Evolutionary conservation across 2,888 invertebrate species (phyloP).

Genomic region (Sphinx pinastri): DNA sequence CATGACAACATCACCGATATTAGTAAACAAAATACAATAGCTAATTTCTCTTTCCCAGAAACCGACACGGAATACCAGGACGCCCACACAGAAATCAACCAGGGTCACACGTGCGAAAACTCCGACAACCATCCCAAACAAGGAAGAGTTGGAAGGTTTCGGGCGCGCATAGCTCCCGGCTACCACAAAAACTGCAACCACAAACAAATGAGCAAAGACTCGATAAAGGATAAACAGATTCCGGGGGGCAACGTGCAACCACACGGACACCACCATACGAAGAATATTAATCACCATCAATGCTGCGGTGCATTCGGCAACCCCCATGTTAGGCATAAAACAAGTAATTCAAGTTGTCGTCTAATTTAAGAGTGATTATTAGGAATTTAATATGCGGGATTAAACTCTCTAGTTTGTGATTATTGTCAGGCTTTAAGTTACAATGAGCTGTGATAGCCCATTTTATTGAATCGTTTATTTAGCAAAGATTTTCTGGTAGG

Average conservation of each 20-base stretch:
- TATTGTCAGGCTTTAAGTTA: slow-evolving; percentile 30
- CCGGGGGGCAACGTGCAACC: slow-evolving; percentile 59
- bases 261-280: slow-evolving; percentile 74
- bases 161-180: slow-evolving; percentile 71
- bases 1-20: background rate
- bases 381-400: background rate
- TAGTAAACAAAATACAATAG: background rate
- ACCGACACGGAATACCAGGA: slow-evolving; percentile 75
- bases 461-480: slow-evolving; percentile 5
- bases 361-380: slow-evolving; percentile 57
- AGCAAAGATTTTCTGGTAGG: too few species aligned
- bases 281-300: slow-evolving; percentile 77
- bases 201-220: slow-evolving; percentile 59
- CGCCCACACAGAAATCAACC: slow-evolving; percentile 56
- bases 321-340: slow-evolving; percentile 77
- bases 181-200: slow-evolving; percentile 59
- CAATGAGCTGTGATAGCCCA: slow-evolving; percentile 18
- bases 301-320: slow-evolving; percentile 81
- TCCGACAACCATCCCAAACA: slow-evolving; percentile 58
- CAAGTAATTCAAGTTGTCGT: slow-evolving; percentile 68
- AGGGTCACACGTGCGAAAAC: slow-evolving; percentile 56
- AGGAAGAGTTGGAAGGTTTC: slow-evolving; percentile 71
- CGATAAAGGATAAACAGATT: slow-evolving; percentile 54
- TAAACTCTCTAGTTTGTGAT: slow-evolving; percentile 18
- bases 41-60: slow-evolving; percentile 49